Evolutionary conservation across 2,797 vertebrate genomes (phyloP).

Genomic region (Bradypodion pumilum): DNA sequence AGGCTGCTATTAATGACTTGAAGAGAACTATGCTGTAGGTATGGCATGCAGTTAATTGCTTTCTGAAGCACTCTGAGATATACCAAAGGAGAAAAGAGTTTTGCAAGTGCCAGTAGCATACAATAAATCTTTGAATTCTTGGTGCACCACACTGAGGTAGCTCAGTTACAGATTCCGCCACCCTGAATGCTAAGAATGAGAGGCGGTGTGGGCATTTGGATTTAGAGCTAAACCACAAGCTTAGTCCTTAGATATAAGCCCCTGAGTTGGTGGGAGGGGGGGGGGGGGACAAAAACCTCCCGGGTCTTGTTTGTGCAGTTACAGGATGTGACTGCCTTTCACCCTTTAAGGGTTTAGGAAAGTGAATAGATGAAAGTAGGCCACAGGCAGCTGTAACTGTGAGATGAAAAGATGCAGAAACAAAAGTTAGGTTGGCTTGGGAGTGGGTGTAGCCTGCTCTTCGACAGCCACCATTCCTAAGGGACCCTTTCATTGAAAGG

Average conservation of each 20-base stretch:
- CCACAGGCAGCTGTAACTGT: slow-evolving; percentile 51
- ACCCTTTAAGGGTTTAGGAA: background rate
- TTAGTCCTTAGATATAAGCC: slow-evolving; percentile 53
- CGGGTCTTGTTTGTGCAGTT: slow-evolving; percentile 55
- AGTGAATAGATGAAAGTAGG: slow-evolving; percentile 52
- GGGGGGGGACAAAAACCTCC: background rate
- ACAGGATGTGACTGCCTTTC: slow-evolving; percentile 27
- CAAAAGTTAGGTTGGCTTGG: slow-evolving; percentile 44
- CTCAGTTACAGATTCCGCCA: slow-evolving; percentile 56
- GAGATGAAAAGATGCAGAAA: slow-evolving; percentile 53
- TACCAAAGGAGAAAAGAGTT: slow-evolving; percentile 48
- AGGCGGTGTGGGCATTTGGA: slow-evolving; percentile 55
- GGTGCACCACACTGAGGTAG: slow-evolving; percentile 51
- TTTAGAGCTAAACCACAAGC: slow-evolving; percentile 54
- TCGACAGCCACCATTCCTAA: slow-evolving; percentile 29
- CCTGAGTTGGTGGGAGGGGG: slow-evolving; percentile 56
- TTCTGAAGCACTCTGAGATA: slow-evolving; percentile 35
- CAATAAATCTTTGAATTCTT: slow-evolving; percentile 67
- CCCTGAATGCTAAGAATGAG: slow-evolving; percentile 50
- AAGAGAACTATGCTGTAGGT: slow-evolving; percentile 61
- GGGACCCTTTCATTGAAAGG: slow-evolving; percentile 3
- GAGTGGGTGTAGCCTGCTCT: slow-evolving; percentile 6
- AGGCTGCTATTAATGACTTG: slow-evolving; percentile 31
- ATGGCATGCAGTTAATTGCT: slow-evolving; percentile 53
- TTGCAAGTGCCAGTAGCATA: slow-evolving; percentile 59